Evolutionary conservation across 2,888 invertebrate species (phyloP).

Genomic region (Meganola albula): DNA sequence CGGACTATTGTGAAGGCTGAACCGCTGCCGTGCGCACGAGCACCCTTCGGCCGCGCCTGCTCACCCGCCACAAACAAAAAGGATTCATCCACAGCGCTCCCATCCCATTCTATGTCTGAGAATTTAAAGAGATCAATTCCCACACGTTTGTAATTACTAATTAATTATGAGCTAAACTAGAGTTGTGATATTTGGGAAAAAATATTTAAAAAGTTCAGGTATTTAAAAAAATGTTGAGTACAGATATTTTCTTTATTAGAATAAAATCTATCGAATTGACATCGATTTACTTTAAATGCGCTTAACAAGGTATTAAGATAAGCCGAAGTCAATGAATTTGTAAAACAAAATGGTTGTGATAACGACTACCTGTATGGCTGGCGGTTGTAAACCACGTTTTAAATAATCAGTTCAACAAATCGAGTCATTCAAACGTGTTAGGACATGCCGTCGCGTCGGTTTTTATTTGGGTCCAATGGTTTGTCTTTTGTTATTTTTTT

Average conservation of each 20-base stretch:
- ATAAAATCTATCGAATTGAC: too few species aligned
- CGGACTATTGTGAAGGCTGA: conserved; percentile 52
- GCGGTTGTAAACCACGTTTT: conserved; percentile 30
- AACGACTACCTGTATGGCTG: conserved; percentile 45
- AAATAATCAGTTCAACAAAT: conserved; percentile 66
- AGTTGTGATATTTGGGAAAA: too few species aligned
- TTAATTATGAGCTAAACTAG: too few species aligned
- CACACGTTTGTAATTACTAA: too few species aligned
- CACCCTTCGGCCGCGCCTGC: conserved; percentile 20
- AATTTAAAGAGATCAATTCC: too few species aligned
- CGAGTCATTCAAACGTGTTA: conserved; percentile 67
- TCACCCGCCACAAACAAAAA: conserved; percentile 14
- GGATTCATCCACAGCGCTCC: conserved; percentile 25
- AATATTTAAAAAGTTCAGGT: too few species aligned
- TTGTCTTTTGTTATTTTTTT: conserved; percentile 64
- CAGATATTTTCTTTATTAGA: too few species aligned
- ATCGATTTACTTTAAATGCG: conserved; percentile 18
- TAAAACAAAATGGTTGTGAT: conserved; percentile 58
- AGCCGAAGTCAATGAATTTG: conserved; percentile 55
- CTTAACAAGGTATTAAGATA: conserved; percentile 37
- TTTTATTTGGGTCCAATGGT: conserved; percentile 63
- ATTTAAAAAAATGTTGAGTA: too few species aligned
- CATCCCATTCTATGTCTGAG: conserved; percentile 23
- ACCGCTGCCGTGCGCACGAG: conserved; percentile 31
- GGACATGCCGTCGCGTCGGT: conserved; percentile 63